phyloP scores from a whole-genome alignment of 1,140 invertebrate genomes.

The Coptotermes formosanus region DNA sequence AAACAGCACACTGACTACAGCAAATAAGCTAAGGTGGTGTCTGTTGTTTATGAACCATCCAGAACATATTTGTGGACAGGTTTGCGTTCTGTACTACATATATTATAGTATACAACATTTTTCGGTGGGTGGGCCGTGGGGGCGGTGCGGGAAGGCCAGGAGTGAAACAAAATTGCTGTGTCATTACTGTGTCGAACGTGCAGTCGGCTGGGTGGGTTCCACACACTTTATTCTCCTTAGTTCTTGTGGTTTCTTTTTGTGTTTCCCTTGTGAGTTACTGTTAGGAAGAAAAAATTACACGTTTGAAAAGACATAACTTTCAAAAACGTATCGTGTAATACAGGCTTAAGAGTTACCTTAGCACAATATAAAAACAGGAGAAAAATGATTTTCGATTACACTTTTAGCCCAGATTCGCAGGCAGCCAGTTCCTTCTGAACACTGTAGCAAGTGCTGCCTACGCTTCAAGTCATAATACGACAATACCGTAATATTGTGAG shows the following conservation, averaged over 20 bases:
- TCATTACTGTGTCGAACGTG: background rate
- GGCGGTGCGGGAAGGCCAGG: background rate
- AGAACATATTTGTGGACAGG: background rate
- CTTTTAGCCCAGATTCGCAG: too few relatives aligned
- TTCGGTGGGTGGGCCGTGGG: too few relatives aligned
- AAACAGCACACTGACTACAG: too few relatives aligned
- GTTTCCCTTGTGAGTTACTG: background rate
- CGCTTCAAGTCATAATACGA: too few relatives aligned
- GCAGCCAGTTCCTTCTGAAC: too few relatives aligned
- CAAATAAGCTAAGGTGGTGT: too few relatives aligned
- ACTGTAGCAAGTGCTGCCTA: too few relatives aligned
- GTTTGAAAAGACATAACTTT: constrained; percentile 2
- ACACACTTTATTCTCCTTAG: background rate
- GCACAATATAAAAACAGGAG: too few relatives aligned
- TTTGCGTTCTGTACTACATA: background rate
- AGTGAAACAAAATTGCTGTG: background rate
- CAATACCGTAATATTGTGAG: too few relatives aligned
- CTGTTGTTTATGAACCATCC: too few relatives aligned
- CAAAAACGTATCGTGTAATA: background rate
- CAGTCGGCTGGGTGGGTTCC: background rate
- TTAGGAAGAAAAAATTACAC: background rate
- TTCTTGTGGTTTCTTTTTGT: background rate
- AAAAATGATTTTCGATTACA: too few relatives aligned
- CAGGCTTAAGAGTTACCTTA: background rate
- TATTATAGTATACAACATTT: background rate